Evolutionary conservation across 2,888 invertebrate species (phyloP).

Genomic region (Tineola bisselliella): DNA sequence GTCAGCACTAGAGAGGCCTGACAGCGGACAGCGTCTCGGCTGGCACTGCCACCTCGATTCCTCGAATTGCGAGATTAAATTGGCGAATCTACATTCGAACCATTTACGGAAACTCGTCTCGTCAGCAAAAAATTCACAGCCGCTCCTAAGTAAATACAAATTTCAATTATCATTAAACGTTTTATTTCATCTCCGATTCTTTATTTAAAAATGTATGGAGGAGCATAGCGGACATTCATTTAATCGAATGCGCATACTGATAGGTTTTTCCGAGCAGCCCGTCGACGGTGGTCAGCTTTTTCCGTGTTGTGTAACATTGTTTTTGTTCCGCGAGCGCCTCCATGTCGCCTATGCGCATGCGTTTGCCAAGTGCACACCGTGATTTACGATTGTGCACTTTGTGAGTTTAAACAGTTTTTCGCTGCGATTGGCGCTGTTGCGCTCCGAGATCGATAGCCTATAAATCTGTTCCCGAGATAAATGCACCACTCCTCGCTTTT

Average conservation of each 20-base stretch:
- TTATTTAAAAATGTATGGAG: slow-evolving; percentile 41
- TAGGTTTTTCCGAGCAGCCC: slow-evolving; percentile 49
- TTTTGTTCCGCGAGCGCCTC: slow-evolving; percentile 37
- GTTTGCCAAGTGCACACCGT: slow-evolving; percentile 28
- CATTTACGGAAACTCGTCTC: slow-evolving; percentile 45
- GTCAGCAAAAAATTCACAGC: slow-evolving; percentile 45
- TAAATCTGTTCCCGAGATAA: slow-evolving; percentile 63
- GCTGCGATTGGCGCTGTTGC: slow-evolving; percentile 49
- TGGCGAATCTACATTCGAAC: slow-evolving; percentile 52
- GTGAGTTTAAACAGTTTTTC: slow-evolving; percentile 46
- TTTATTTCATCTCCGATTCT: slow-evolving; percentile 54
- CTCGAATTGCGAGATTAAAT: slow-evolving; percentile 47
- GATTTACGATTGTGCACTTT: slow-evolving; percentile 53
- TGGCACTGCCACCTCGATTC: slow-evolving; percentile 36
- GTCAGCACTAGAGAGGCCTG: slow-evolving; percentile 23
- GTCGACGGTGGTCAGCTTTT: slow-evolving; percentile 56
- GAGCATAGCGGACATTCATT: slow-evolving; percentile 33
- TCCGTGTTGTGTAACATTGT: slow-evolving; percentile 50
- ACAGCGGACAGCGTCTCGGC: slow-evolving; percentile 26
- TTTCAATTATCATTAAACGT: slow-evolving; percentile 62
- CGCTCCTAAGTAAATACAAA: slow-evolving; percentile 57
- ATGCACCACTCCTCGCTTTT: slow-evolving; percentile 29
- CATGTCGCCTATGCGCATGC: slow-evolving; percentile 24
- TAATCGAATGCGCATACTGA: slow-evolving; percentile 61
- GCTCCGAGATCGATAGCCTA: slow-evolving; percentile 46